Evolutionary conservation across 2,888 invertebrate species (phyloP).

Genomic region (Dicyrtomina minuta): DNA sequence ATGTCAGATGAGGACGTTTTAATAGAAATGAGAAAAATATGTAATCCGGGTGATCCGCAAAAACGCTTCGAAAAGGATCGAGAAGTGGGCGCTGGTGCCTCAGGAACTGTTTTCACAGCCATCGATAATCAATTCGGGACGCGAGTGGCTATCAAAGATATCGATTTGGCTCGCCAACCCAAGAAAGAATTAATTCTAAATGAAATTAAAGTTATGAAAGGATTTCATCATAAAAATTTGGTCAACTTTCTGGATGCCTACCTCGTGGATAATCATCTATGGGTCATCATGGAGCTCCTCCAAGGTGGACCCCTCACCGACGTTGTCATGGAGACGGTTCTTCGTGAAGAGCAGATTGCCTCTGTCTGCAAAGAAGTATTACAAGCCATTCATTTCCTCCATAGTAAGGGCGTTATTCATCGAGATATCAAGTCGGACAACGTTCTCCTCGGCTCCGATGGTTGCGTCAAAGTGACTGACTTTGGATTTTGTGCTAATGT

Average conservation of each 20-base stretch:
- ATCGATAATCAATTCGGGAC: conserved; percentile 70
- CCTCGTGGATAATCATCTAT: conserved; percentile 86
- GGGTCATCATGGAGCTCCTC: conserved; percentile 95
- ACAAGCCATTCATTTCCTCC: conserved; percentile 84
- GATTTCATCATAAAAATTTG: conserved; percentile 88
- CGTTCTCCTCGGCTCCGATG: conserved; percentile 88
- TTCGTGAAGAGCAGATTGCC: conserved; percentile 96
- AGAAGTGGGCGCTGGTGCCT: conserved; percentile 62
- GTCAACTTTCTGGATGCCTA: conserved; percentile 94
- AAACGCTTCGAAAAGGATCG: conserved; percentile 72
- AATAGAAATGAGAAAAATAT: conserved; percentile 73
- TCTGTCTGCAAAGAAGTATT: conserved; percentile 88
- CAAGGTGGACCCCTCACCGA: conserved; percentile 89
- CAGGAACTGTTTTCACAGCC: conserved; percentile 88
- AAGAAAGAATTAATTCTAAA: conserved; percentile 94
- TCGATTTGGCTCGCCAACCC: conserved; percentile 90
- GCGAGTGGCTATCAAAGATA: conserved; percentile 92
- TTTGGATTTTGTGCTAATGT: conserved; percentile 99
- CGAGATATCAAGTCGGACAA: conserved; percentile 98
- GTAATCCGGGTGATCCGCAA: conserved; percentile 78
- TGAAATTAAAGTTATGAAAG: conserved; percentile 88
- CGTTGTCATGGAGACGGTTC: conserved; percentile 93
- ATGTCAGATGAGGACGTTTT: conserved; percentile 74
- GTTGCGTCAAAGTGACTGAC: conserved; percentile 88
- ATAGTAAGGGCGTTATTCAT: conserved; percentile 86